Evolutionary conservation across 2,888 invertebrate genomes (phyloP).

Genomic region (Spatulosminthurus flaviceps): DNA sequence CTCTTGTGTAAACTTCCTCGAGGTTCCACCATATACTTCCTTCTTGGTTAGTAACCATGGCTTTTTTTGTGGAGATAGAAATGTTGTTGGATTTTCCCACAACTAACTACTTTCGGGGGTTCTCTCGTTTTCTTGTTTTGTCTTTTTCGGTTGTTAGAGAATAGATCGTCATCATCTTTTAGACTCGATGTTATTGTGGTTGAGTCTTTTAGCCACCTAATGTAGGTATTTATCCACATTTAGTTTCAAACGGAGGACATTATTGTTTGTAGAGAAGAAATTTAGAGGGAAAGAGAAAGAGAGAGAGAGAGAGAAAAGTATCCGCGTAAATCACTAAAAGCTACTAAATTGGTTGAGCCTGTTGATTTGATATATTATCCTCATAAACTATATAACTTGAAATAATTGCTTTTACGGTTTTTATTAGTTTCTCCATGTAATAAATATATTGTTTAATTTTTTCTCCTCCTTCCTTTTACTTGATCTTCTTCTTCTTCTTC

Average conservation of each 20-base stretch:
- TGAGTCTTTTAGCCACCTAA: not conserved
- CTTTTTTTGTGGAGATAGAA: no score
- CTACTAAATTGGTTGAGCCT: not conserved
- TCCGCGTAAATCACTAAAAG: not conserved
- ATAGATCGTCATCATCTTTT: no score
- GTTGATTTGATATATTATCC: not conserved
- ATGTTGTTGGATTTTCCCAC: no score
- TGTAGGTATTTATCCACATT: not conserved
- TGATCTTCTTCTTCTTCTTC: no score
- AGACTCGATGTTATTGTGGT: not conserved
- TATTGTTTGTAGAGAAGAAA: not conserved
- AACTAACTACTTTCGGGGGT: no score
- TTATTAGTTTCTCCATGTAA: not conserved
- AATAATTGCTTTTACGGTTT: conserved; percentile 4
- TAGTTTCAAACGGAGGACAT: not conserved
- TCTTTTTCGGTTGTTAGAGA: no score
- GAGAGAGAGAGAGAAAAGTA: no score
- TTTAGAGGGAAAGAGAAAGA: not conserved
- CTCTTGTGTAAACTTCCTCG: not conserved
- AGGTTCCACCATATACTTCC: not conserved
- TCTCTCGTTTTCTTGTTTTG: no score
- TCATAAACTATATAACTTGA: not conserved
- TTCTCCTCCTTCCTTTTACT: no score
- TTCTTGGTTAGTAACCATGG: no score
- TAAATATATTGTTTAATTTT: conserved; percentile 7